A percentile compares a stretch with the other conserved stretches of the same genome.
Conservation (phyloP, 2,888 invertebrate species). For the Megastigmus dorsalis region DNA sequence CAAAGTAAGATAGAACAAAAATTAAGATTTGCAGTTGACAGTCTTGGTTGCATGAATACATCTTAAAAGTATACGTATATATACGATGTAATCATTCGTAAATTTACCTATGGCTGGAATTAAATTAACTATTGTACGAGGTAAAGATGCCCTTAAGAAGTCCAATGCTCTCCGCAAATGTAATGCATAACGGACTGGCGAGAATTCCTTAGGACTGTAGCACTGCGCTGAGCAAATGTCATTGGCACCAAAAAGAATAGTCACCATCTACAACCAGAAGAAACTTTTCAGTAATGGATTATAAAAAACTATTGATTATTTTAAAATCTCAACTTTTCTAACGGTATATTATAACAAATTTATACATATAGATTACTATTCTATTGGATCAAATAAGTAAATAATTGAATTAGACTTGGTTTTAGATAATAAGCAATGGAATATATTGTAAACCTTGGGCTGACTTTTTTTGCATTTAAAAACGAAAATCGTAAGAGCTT, state of each 20-base stretch:
- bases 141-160: conserved; percentile 80
- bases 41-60: background rate
- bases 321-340: too few species aligned
- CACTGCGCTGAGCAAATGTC: conserved; percentile 86
- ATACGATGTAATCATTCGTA: background rate
- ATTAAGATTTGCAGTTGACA: background rate
- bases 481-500: too few species aligned
- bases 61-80: too few species aligned
- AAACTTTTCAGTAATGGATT: too few species aligned
- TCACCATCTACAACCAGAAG: conserved; percentile 76
- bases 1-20: conserved; percentile 33
- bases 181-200: conserved; percentile 79
- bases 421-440: too few species aligned
- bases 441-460: too few species aligned
- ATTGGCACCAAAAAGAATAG: conserved; percentile 85
- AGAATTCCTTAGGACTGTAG: conserved; percentile 73
- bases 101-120: conserved; percentile 82
- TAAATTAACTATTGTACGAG: conserved; percentile 83
- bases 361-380: too few species aligned
- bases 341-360: too few species aligned
- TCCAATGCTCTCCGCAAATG: conserved; percentile 81
- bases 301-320: too few species aligned
- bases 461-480: too few species aligned
- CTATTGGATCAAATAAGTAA: too few species aligned
- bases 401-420: too few species aligned